A percentile compares a stretch with the other conserved stretches of the same genome.
These are phyloP conservation scores for Lagenorhynchus albirostris DNA, from an alignment of 2,113 vertebrate species.

Conservation along the genomic window DNA sequence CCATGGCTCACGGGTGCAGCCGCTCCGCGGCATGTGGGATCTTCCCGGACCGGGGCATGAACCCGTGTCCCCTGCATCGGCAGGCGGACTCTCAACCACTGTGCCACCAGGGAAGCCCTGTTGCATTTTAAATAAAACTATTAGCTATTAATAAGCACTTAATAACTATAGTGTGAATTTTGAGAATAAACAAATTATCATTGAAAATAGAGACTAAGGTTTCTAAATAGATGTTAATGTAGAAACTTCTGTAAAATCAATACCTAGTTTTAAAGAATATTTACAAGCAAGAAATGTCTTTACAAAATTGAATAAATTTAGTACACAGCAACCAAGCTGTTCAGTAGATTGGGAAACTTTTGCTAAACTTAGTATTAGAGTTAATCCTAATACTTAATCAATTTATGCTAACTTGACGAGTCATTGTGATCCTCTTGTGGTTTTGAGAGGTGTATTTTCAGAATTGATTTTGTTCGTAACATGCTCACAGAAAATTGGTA, in stretches of 20 bases:
- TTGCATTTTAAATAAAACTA: background rate
- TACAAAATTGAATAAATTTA: background rate
- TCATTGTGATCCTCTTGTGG: background rate
- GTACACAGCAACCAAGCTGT: background rate
- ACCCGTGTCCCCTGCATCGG: too few species aligned
- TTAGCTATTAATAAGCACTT: background rate
- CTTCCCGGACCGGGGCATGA: too few species aligned
- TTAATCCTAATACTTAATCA: background rate
- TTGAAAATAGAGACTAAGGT: background rate
- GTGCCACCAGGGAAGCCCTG: background rate
- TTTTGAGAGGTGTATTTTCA: constrained; percentile 28
- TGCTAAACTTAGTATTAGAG: background rate
- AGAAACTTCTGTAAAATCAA: background rate
- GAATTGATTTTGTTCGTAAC: constrained; percentile 5
- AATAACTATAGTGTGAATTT: background rate
- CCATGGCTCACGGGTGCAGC: too few species aligned
- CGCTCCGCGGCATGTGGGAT: too few species aligned
- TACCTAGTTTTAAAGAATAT: background rate
- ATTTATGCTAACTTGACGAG: background rate
- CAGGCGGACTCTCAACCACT: too few species aligned
- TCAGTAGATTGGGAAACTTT: background rate
- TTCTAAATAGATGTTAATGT: background rate
- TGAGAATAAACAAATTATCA: background rate
- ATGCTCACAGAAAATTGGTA: background rate
- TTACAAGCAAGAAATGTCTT: background rate